Evolutionary conservation across 2,888 invertebrate species (phyloP).

Genomic region (Apoda limacodes): DNA sequence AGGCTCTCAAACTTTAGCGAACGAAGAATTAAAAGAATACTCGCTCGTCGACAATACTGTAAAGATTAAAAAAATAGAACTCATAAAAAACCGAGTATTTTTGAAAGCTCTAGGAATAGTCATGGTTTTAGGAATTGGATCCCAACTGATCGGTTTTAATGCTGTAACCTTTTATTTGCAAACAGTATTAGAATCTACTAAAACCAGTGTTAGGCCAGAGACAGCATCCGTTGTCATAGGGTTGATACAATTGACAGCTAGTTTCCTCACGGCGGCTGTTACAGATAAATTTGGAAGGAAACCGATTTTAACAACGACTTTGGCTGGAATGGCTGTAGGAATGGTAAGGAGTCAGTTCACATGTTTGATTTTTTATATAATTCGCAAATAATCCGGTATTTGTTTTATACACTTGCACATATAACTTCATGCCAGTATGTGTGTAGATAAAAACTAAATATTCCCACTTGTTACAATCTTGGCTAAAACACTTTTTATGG

Average conservation of each 20-base stretch:
- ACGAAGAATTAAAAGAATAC: slow-evolving; percentile 39
- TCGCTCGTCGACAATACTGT: slow-evolving; percentile 16
- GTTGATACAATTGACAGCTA: slow-evolving; percentile 33
- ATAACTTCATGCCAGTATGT: background rate
- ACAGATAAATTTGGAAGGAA: slow-evolving; percentile 35
- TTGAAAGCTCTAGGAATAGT: slow-evolving; percentile 25
- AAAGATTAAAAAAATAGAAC: slow-evolving; percentile 15
- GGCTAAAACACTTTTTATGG: no score
- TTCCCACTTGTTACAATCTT: background rate
- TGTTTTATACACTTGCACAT: background rate
- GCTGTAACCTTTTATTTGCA: slow-evolving; percentile 40
- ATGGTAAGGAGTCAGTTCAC: slow-evolving; percentile 30
- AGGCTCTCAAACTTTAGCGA: slow-evolving; percentile 31
- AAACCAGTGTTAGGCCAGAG: slow-evolving; percentile 35
- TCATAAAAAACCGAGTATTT: slow-evolving; percentile 24
- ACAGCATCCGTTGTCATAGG: slow-evolving; percentile 39
- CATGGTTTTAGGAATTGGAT: slow-evolving; percentile 21
- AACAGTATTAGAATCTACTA: slow-evolving; percentile 36
- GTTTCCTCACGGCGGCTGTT: slow-evolving; percentile 29
- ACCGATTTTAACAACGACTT: slow-evolving; percentile 23
- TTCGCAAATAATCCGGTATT: no score
- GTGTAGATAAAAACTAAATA: no score
- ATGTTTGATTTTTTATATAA: background rate
- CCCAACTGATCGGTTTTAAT: slow-evolving; percentile 35
- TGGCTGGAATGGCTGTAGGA: slow-evolving; percentile 27